Conservation (phyloP, 1,140 invertebrate genomes). For the Andricus grossulariae region DNA sequence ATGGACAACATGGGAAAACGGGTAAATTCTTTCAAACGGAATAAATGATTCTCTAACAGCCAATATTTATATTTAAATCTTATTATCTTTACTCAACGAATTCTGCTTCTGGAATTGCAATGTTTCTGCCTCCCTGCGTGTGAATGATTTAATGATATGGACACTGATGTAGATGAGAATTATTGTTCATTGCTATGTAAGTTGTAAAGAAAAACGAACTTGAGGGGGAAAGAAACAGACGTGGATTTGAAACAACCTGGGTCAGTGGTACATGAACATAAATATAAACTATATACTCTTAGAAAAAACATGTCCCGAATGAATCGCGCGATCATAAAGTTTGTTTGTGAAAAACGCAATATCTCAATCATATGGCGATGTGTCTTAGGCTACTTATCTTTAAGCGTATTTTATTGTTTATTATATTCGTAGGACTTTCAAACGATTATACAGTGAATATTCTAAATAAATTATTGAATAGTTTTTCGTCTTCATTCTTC, state of each 20-base stretch:
- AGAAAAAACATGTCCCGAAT: not conserved
- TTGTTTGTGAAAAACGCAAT: conserved; percentile 54
- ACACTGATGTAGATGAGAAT: not conserved
- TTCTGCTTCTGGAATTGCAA: not conserved
- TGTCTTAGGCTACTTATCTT: conserved; percentile 55
- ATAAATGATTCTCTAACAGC: conserved; percentile 10
- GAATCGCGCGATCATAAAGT: conserved; percentile 35
- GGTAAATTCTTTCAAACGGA: conserved; percentile 9
- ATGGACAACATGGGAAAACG: not conserved
- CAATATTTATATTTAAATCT: not conserved
- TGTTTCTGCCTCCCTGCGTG: not conserved
- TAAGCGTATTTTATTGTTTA: conserved; percentile 59
- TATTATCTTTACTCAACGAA: conserved; percentile 7
- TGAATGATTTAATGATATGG: not conserved
- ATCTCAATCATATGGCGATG: conserved; percentile 39
- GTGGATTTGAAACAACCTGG: conserved; percentile 45
- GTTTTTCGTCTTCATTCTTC: conserved; percentile 30
- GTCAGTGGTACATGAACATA: conserved; percentile 55
- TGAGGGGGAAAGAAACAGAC: not conserved
- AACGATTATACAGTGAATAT: conserved; percentile 55
- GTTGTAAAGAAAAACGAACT: not conserved
- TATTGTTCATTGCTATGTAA: conserved; percentile 16
- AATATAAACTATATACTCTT: conserved; percentile 33
- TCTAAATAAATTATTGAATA: conserved; percentile 59
- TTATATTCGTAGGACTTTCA: conserved; percentile 52